A percentile compares a stretch with the other conserved stretches of the same genome.
phyloP scores from a whole-genome alignment of 1,140 invertebrate genomes.

The Pachypeltis micranthus region DNA sequence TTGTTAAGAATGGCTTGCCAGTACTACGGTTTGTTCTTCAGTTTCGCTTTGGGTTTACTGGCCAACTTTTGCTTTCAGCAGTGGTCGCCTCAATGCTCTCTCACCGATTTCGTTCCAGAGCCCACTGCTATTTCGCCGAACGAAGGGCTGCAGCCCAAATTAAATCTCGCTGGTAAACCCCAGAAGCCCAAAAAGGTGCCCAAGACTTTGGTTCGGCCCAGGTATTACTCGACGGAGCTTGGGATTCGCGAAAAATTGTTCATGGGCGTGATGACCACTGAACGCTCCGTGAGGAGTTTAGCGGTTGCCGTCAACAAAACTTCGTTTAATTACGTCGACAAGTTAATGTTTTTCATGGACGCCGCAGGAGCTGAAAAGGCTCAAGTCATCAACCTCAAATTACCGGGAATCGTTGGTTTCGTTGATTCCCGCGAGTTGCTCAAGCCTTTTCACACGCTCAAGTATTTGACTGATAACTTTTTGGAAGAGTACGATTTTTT shows the following conservation, averaged over 20 bases:
- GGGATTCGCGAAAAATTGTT: constrained; percentile 83
- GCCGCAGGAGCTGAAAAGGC: constrained; percentile 50
- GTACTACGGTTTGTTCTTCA: background rate
- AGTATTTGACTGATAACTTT: constrained; percentile 81
- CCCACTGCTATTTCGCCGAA: background rate
- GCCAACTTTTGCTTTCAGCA: background rate
- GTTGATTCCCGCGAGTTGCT: constrained; percentile 60
- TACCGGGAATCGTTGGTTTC: constrained; percentile 69
- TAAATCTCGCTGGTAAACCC: constrained; percentile 43
- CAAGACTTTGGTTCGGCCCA: constrained; percentile 54
- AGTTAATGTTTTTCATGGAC: constrained; percentile 63
- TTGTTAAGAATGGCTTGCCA: background rate
- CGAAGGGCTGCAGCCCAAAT: constrained; percentile 44
- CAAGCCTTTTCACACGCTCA: constrained; percentile 70
- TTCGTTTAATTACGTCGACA: constrained; percentile 61
- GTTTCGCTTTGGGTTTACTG: background rate
- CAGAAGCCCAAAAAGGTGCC: constrained; percentile 38
- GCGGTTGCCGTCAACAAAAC: constrained; percentile 71
- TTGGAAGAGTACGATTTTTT: constrained; percentile 82
- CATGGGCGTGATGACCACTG: constrained; percentile 64
- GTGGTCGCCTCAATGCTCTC: background rate
- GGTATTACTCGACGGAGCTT: constrained; percentile 86
- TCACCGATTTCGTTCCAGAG: background rate
- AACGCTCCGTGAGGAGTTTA: constrained; percentile 52
- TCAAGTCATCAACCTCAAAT: constrained; percentile 42